A percentile compares a stretch with the other conserved stretches of the same genome.
Conservation (phyloP, 2,797 vertebrate genomes). For the Staurois parvus region DNA sequence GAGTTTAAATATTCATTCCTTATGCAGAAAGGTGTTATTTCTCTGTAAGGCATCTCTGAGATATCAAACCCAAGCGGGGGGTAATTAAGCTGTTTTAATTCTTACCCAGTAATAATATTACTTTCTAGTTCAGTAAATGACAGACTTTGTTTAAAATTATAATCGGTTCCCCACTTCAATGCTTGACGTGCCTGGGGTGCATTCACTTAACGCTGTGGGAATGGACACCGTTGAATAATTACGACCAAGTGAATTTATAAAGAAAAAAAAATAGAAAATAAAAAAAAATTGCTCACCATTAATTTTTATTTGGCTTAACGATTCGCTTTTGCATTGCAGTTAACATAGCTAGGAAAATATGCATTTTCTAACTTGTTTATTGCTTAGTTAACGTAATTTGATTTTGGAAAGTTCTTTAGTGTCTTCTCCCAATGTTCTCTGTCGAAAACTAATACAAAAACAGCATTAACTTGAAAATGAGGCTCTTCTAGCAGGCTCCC, state of each 20-base stretch:
- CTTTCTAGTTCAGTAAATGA: constrained; percentile 70
- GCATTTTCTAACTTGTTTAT: constrained; percentile 60
- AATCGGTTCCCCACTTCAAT: constrained; percentile 59
- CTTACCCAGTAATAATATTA: constrained; percentile 69
- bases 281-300: constrained; percentile 58
- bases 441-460: constrained; percentile 60
- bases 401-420: constrained; percentile 63
- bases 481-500: constrained; percentile 58
- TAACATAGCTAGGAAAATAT: constrained; percentile 61
- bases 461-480: constrained; percentile 60
- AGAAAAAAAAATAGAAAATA: constrained; percentile 21
- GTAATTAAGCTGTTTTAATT: constrained; percentile 73
- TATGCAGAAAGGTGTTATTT: constrained; percentile 74
- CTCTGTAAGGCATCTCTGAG: constrained; percentile 71
- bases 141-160: constrained; percentile 64
- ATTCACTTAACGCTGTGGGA: constrained; percentile 58
- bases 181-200: constrained; percentile 52
- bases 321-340: constrained; percentile 52
- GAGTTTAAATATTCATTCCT: constrained; percentile 75
- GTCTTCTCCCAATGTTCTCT: constrained; percentile 57
- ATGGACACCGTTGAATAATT: constrained; percentile 49
- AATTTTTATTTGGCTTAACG: constrained; percentile 62
- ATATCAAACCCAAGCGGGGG: constrained; percentile 72
- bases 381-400: constrained; percentile 63
- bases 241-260: constrained; percentile 58